Evolutionary conservation across 1,140 invertebrate species (phyloP).

Genomic region (Acromyrmex echinatior): DNA sequence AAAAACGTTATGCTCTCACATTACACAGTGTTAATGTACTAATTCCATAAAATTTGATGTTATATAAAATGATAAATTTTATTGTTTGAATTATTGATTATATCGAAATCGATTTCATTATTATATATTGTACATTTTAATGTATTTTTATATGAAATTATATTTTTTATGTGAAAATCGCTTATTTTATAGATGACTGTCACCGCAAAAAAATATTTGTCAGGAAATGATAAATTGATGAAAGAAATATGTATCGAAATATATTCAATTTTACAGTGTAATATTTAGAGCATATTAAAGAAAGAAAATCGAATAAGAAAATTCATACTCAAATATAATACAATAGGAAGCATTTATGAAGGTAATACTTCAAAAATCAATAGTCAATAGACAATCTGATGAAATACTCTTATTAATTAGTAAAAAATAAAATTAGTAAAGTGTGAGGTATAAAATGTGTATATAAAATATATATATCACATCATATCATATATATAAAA

Average conservation of each 20-base stretch:
- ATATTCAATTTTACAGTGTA: too few relatives aligned
- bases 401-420: slow-evolving; percentile 54
- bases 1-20: background rate
- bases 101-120: background rate
- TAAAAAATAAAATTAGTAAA: background rate
- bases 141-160: background rate
- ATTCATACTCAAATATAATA: background rate
- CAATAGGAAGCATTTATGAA: slow-evolving; percentile 31
- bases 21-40: background rate
- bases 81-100: slow-evolving; percentile 4
- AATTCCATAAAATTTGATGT: slow-evolving; percentile 20
- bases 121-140: slow-evolving; percentile 1
- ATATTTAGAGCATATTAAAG: too few relatives aligned
- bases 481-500: slow-evolving; percentile 13
- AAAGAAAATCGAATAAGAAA: too few relatives aligned
- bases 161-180: background rate
- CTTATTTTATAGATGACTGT: slow-evolving; percentile 27
- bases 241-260: too few relatives aligned
- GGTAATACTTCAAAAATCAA: slow-evolving; percentile 28
- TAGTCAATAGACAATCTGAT: slow-evolving; percentile 36
- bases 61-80: background rate
- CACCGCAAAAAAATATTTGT: slow-evolving; percentile 1
- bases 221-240: slow-evolving; percentile 2
- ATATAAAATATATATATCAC: background rate
- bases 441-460: background rate